A percentile compares a stretch with the other conserved stretches of the same genome.
Evolutionary conservation across 2,113 vertebrate genomes (phyloP).

Genomic region (Eurystomus gularis): DNA sequence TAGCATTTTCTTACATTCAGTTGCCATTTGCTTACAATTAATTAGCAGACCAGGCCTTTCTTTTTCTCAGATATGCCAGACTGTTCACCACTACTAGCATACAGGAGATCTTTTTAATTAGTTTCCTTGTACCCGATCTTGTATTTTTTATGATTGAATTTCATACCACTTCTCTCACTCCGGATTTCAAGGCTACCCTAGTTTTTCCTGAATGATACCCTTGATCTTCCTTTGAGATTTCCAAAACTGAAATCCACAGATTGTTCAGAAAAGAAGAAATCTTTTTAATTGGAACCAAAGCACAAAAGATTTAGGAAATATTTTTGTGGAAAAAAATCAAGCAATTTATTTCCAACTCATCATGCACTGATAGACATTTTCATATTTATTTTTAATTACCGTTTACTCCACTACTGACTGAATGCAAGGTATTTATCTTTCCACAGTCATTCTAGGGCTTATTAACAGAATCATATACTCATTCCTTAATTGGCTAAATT

Average conservation of each 20-base stretch:
- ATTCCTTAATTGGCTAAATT: neutral
- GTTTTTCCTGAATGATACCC: neutral
- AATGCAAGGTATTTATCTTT: neutral
- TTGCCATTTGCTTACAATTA: neutral
- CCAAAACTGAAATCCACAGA: neutral
- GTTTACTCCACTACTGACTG: neutral
- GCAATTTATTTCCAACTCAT: neutral
- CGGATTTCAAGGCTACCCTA: neutral
- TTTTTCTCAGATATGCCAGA: neutral
- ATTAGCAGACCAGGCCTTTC: neutral
- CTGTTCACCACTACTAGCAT: neutral
- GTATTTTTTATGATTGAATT: neutral
- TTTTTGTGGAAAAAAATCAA: neutral
- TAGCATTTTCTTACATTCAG: neutral
- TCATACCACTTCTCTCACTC: neutral
- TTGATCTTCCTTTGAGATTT: neutral
- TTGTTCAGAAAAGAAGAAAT: neutral
- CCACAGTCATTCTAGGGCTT: neutral
- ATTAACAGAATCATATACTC: neutral
- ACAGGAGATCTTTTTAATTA: neutral
- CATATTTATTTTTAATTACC: neutral
- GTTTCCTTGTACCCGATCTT: neutral
- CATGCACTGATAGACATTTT: neutral
- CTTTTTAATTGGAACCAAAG: neutral
- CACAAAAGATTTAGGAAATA: neutral